Percentiles rank a stretch among this genome's conserved stretches.
phyloP scores from a whole-genome alignment of 2,888 invertebrate species.

The Torymus tubicola region DNA sequence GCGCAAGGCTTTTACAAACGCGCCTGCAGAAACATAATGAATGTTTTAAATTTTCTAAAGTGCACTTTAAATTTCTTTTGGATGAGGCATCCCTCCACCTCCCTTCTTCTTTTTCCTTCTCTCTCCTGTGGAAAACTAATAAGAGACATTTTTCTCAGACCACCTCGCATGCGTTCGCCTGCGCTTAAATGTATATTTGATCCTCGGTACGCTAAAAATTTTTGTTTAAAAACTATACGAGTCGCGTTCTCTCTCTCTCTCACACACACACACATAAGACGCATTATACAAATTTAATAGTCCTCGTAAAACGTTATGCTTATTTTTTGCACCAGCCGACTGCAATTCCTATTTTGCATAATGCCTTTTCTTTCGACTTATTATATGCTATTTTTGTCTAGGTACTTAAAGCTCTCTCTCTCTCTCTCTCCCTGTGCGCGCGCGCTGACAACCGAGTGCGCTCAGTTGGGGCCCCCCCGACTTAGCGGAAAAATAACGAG shows the following conservation, averaged over 20 bases:
- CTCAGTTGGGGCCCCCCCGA: too few relatives aligned
- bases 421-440: too few relatives aligned
- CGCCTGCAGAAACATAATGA: slow-evolving; percentile 40
- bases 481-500: too few relatives aligned
- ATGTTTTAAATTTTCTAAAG: slow-evolving; percentile 51
- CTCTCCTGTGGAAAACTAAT: slow-evolving; percentile 30
- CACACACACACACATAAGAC: too few relatives aligned
- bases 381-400: background rate
- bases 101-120: too few relatives aligned
- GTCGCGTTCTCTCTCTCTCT: too few relatives aligned
- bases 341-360: background rate
- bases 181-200: slow-evolving; percentile 9
- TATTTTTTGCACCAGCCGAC: background rate
- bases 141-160: slow-evolving; percentile 22
- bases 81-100: slow-evolving; percentile 1
- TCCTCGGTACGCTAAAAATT: background rate
- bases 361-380: background rate
- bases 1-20: slow-evolving; percentile 27
- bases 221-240: slow-evolving; percentile 12
- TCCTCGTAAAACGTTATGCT: slow-evolving; percentile 10
- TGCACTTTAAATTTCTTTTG: slow-evolving; percentile 39
- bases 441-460: too few relatives aligned
- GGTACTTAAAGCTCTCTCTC: too few relatives aligned
- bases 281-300: slow-evolving; percentile 11
- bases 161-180: background rate